Conservation (phyloP, 2,113 vertebrate species). For the Brienomyrus brachyistius region DNA sequence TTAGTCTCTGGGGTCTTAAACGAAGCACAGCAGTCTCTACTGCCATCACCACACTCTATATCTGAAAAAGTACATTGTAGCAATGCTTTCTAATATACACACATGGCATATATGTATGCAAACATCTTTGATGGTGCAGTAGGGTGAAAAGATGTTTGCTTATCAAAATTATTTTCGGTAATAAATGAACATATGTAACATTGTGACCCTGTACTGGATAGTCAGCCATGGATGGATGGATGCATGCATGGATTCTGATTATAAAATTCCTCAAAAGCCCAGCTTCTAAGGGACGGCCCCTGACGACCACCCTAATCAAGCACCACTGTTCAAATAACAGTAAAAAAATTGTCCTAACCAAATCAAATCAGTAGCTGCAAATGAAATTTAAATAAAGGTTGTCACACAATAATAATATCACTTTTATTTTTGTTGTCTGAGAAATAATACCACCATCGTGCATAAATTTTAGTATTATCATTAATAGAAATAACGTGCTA, state of each 20-base stretch:
- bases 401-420: not conserved
- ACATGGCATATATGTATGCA: not conserved
- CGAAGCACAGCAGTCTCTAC: not conserved
- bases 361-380: constrained; percentile 4
- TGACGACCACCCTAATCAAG: not conserved
- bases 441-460: not conserved
- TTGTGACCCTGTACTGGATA: not conserved
- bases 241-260: not conserved
- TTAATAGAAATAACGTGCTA: not conserved
- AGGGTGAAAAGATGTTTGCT: not conserved
- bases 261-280: not conserved
- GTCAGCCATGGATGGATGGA: not conserved
- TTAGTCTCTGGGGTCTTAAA: constrained; percentile 13
- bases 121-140: not conserved
- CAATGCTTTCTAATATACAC: not conserved
- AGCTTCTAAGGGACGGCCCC: not conserved
- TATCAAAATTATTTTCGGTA: not conserved
- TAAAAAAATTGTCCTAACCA: not conserved
- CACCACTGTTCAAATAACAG: not conserved
- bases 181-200: not conserved
- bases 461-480: not conserved
- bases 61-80: not conserved
- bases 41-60: not conserved
- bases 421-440: not conserved
- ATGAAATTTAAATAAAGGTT: not conserved